These are phyloP conservation scores for Sturnus vulgaris DNA, from an alignment of 2,113 vertebrate species.

Conservation along the genomic window DNA sequence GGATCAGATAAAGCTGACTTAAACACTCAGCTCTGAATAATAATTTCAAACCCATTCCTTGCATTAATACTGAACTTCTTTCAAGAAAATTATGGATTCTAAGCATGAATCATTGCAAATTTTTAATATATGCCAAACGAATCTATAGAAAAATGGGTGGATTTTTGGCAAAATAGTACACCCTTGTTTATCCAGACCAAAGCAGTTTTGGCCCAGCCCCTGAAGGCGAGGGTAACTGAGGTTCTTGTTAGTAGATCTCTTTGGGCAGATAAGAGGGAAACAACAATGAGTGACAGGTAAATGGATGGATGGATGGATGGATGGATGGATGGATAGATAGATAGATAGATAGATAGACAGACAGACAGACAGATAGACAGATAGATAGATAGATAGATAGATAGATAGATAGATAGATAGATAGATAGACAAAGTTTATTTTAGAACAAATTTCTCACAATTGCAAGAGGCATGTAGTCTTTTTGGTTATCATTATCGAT, in stretches of 20 bases:
- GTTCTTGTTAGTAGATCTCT: neutral
- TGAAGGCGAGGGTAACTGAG: fast-evolving
- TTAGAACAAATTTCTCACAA: neutral
- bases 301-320: neutral
- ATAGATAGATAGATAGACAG: neutral
- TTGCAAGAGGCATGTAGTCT: neutral
- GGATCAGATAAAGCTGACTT: neutral
- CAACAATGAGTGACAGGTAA: too few relatives aligned
- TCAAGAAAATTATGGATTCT: neutral
- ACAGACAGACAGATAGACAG: neutral
- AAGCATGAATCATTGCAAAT: neutral
- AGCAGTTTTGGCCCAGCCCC: neutral
- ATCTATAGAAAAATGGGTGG: neutral
- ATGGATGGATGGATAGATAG: neutral
- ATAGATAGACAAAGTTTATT: neutral
- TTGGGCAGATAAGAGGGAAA: neutral
- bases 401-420: neutral
- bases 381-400: neutral
- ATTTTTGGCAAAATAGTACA: neutral
- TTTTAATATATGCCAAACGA: neutral
- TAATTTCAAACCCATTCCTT: neutral
- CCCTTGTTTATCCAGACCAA: neutral
- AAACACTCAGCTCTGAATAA: neutral
- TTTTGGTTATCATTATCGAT: neutral
- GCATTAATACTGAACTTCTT: neutral